Evolutionary conservation across 2,113 vertebrate species (phyloP).

Genomic region (Trogon surrucura): DNA sequence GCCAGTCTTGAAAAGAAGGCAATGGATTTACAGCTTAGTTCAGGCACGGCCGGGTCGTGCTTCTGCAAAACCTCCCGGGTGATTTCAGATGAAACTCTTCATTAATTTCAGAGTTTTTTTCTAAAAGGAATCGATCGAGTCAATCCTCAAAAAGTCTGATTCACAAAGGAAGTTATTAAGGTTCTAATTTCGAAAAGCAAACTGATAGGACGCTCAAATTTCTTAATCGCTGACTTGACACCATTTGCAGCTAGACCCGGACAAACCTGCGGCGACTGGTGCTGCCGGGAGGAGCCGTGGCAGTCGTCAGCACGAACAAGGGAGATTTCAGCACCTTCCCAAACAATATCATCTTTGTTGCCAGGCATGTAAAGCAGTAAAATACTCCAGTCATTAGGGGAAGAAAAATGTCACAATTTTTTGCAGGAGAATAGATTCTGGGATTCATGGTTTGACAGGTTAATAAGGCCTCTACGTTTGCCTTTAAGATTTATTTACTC

Average conservation of each 20-base stretch:
- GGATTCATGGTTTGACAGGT: not conserved
- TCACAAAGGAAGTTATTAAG: not conserved
- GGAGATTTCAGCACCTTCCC: not conserved
- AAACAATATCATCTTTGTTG: not conserved
- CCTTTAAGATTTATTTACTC: slow-evolving; percentile 29
- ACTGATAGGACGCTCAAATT: not conserved
- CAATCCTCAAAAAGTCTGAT: not conserved
- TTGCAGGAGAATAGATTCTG: not conserved
- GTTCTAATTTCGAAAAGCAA: not conserved
- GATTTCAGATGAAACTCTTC: not conserved
- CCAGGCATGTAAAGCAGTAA: not conserved
- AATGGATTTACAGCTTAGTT: not conserved
- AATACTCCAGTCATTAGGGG: not conserved
- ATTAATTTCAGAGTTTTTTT: not conserved
- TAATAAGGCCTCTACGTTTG: not conserved
- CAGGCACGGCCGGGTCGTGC: not conserved
- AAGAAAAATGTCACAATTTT: not conserved
- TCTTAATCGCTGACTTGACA: not conserved
- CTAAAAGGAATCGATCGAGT: not conserved
- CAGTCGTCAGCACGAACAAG: not conserved
- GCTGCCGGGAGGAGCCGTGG: not conserved
- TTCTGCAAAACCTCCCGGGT: not conserved
- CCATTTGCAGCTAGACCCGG: not conserved
- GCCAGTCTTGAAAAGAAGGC: not conserved
- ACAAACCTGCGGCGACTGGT: not conserved